Percentiles rank a stretch among this genome's conserved stretches.
phyloP scores from a whole-genome alignment of 1,140 invertebrate species.

The Hetaerina americana region DNA sequence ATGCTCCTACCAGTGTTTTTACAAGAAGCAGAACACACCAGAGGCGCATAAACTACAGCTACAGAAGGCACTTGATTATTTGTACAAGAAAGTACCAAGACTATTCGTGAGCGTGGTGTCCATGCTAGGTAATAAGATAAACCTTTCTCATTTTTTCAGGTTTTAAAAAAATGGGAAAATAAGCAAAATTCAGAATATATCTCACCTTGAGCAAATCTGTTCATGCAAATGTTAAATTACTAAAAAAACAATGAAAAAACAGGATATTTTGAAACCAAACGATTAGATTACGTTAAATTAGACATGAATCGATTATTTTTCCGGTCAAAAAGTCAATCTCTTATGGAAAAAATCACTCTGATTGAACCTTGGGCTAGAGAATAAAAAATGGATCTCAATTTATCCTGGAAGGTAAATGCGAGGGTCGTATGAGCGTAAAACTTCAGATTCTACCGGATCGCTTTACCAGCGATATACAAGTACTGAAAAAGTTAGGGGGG shows the following conservation, averaged over 20 bases:
- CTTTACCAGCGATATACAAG: too few relatives aligned
- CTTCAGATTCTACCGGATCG: too few relatives aligned
- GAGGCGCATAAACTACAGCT: constrained; percentile 22
- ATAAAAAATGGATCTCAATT: too few relatives aligned
- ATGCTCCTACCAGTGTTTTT: constrained; percentile 60
- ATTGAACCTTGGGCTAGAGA: too few relatives aligned
- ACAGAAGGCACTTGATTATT: constrained; percentile 37
- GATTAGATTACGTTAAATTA: neutral
- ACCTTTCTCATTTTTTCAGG: neutral
- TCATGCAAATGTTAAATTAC: neutral
- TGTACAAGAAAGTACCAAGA: constrained; percentile 49
- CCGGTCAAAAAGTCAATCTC: too few relatives aligned
- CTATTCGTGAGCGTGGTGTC: constrained; percentile 65
- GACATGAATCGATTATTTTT: too few relatives aligned
- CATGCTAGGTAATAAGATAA: constrained; percentile 55
- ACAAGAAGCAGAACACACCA: constrained; percentile 16
- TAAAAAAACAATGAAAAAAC: neutral
- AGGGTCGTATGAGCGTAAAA: too few relatives aligned
- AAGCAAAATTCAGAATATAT: neutral
- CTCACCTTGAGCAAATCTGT: neutral
- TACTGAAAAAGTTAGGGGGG: too few relatives aligned
- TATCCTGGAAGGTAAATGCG: too few relatives aligned
- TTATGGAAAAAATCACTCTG: too few relatives aligned
- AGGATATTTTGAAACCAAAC: neutral
- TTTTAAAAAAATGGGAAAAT: neutral